A percentile compares a stretch with the other conserved stretches of the same genome.
Evolutionary conservation across 2,888 invertebrate genomes (phyloP).

Genomic region (Drosophila falleni): DNA sequence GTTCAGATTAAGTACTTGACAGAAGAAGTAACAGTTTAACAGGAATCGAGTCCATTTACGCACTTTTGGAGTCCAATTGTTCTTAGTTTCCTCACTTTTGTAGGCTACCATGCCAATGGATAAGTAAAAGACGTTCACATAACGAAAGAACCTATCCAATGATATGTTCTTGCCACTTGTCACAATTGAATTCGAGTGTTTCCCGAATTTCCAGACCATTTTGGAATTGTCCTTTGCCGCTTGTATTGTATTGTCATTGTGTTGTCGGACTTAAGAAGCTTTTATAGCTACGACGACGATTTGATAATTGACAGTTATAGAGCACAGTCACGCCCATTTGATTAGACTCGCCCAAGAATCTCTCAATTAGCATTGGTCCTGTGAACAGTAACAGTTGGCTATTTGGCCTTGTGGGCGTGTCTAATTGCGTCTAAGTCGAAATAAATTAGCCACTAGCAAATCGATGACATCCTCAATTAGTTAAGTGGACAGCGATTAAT

Average conservation of each 20-base stretch:
- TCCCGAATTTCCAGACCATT: slow-evolving; percentile 22
- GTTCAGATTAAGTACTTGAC: slow-evolving; percentile 71
- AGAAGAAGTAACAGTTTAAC: slow-evolving; percentile 49
- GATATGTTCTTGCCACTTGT: slow-evolving; percentile 11
- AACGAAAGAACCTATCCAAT: slow-evolving; percentile 63
- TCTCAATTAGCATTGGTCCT: slow-evolving; percentile 66
- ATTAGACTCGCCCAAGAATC: slow-evolving; percentile 52
- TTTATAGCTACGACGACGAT: slow-evolving; percentile 33
- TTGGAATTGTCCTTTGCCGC: neutral
- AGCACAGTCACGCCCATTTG: slow-evolving; percentile 55
- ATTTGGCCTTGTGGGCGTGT: slow-evolving; percentile 37
- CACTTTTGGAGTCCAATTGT: neutral
- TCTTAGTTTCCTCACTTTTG: slow-evolving; percentile 8
- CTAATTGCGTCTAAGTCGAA: slow-evolving; percentile 63
- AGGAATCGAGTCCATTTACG: slow-evolving; percentile 23
- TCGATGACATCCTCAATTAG: slow-evolving; percentile 69
- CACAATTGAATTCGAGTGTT: slow-evolving; percentile 4
- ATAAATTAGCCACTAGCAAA: slow-evolving; percentile 49
- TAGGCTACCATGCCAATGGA: slow-evolving; percentile 76
- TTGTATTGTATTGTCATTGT: neutral
- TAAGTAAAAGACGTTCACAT: slow-evolving; percentile 67
- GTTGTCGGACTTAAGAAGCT: neutral
- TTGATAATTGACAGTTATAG: slow-evolving; percentile 59
- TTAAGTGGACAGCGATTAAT: slow-evolving; percentile 47
- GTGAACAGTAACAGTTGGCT: slow-evolving; percentile 68